phyloP scores from a whole-genome alignment of 35 echinoderm and acorn worm genomes.

The Lytechinus pictus region DNA sequence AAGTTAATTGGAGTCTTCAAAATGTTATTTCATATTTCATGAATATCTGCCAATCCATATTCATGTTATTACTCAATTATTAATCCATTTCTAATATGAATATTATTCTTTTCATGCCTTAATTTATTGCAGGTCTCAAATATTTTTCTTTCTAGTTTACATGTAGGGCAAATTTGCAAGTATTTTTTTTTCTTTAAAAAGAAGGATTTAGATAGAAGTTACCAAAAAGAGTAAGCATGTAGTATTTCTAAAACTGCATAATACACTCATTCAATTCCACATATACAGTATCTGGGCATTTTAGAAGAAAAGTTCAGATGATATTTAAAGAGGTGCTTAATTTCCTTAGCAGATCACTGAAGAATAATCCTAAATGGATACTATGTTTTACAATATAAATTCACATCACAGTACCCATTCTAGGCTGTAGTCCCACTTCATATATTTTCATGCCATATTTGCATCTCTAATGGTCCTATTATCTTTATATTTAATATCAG shows the following conservation, averaged over 20 bases:
- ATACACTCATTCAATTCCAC: too few relatives aligned
- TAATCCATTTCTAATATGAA: background rate
- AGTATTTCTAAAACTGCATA: too few relatives aligned
- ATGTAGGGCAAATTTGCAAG: too few relatives aligned
- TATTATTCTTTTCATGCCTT: background rate
- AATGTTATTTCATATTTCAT: background rate
- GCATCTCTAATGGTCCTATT: background rate
- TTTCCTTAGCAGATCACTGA: too few relatives aligned
- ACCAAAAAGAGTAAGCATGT: too few relatives aligned
- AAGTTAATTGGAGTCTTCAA: slow-evolving; percentile 41
- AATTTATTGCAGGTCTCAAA: background rate
- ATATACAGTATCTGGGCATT: too few relatives aligned
- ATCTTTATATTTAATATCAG: background rate
- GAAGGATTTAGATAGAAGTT: too few relatives aligned
- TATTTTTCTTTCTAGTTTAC: background rate
- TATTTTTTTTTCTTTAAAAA: too few relatives aligned
- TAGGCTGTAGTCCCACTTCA: background rate
- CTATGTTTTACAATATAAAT: background rate
- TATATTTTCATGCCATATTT: background rate
- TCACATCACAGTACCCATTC: background rate
- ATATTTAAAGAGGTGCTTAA: too few relatives aligned
- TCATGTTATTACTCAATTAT: background rate
- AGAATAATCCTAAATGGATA: background rate
- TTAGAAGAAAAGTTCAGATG: too few relatives aligned
- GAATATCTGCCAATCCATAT: background rate